Evolutionary conservation across 2,888 invertebrate genomes (phyloP).

Genomic region (Netelia inedita): DNA sequence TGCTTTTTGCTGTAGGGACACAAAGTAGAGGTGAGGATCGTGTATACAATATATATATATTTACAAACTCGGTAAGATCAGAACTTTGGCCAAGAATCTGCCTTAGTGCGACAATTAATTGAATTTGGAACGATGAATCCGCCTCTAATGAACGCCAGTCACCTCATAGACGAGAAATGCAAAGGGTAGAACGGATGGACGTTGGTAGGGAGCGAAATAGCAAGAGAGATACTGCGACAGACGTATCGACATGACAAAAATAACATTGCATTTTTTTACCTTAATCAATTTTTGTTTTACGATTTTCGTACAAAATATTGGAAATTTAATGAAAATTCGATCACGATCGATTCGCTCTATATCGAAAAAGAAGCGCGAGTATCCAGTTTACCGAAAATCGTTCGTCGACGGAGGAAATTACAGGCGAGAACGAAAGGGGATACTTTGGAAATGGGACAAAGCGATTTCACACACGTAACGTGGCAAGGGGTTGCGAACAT

Average conservation of each 20-base stretch:
- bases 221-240: neutral
- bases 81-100: constrained; percentile 81
- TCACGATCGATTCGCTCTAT: too few relatives aligned
- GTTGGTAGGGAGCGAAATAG: constrained; percentile 27
- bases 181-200: constrained; percentile 34
- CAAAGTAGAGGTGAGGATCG: neutral
- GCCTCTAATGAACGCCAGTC: constrained; percentile 82
- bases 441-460: constrained; percentile 48
- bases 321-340: too few relatives aligned
- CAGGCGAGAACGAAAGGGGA: constrained; percentile 37
- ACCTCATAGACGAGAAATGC: constrained; percentile 73
- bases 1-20: neutral
- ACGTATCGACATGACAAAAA: neutral
- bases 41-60: neutral
- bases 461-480: constrained; percentile 21
- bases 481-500: constrained; percentile 53
- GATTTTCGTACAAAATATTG: neutral
- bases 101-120: constrained; percentile 84
- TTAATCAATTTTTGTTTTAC: neutral
- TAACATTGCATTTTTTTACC: too few relatives aligned
- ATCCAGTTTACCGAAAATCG: constrained; percentile 33
- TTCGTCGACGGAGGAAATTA: constrained; percentile 43
- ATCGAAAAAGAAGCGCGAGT: too few relatives aligned
- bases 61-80: constrained; percentile 62
- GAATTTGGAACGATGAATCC: constrained; percentile 83